Evolutionary conservation across 92 coral and sea anemone genomes (phyloP).

Genomic region (Scolanthus callimorphus): DNA sequence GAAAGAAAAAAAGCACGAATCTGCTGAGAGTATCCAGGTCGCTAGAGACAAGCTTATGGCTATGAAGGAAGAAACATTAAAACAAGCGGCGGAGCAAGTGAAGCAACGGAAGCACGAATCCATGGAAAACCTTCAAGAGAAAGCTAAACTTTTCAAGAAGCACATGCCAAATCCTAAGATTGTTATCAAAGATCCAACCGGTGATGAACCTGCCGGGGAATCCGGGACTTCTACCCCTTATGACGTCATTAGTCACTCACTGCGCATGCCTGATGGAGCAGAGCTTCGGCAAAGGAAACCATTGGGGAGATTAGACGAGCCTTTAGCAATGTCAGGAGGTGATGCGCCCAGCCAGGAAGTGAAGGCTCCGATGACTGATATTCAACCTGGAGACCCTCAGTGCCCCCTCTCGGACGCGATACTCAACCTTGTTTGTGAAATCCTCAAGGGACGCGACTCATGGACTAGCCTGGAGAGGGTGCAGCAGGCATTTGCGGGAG

Average conservation of each 20-base stretch:
- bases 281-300: not conserved
- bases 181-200: slow-evolving; percentile 1
- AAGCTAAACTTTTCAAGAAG: slow-evolving; percentile 18
- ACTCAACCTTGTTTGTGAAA: slow-evolving; percentile 68
- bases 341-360: slow-evolving; percentile 38
- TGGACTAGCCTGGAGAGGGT: slow-evolving; percentile 90
- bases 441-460: slow-evolving; percentile 66
- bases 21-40: slow-evolving; percentile 1
- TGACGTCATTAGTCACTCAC: not conserved
- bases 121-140: slow-evolving; percentile 10
- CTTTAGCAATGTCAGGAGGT: slow-evolving; percentile 22
- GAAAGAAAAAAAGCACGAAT: not conserved
- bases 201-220: not conserved
- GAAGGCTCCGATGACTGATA: slow-evolving; percentile 7
- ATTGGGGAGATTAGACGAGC: slow-evolving; percentile 12
- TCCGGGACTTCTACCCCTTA: not conserved
- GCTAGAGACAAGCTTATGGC: slow-evolving; percentile 23
- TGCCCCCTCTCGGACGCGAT: slow-evolving; percentile 75
- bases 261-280: not conserved
- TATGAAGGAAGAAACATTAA: slow-evolving; percentile 1
- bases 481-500: slow-evolving; percentile 67
- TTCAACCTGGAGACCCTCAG: slow-evolving; percentile 40
- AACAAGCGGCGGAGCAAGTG: slow-evolving; percentile 21
- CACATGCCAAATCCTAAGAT: slow-evolving; percentile 9
- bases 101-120: slow-evolving; percentile 16